Evolutionary conservation across 2,888 invertebrate genomes (phyloP).

Genomic region (Monopis laevigella): DNA sequence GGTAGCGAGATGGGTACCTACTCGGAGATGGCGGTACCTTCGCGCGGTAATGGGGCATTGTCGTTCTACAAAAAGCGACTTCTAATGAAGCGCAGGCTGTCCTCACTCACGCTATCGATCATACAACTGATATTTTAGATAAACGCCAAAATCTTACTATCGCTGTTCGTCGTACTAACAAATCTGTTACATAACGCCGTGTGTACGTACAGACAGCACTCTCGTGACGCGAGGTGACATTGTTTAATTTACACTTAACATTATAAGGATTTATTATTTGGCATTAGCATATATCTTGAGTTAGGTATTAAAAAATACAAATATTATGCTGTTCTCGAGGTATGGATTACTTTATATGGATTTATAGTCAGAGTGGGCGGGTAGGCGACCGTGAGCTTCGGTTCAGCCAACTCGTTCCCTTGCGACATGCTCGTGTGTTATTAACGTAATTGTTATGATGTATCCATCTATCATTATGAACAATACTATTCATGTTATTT

Average conservation of each 20-base stretch:
- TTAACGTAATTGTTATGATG: no score
- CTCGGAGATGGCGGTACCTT: slow-evolving; percentile 29
- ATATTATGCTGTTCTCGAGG: slow-evolving; percentile 26
- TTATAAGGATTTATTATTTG: not conserved
- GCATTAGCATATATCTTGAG: slow-evolving; percentile 40
- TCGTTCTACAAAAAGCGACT: slow-evolving; percentile 34
- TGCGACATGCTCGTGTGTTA: not conserved
- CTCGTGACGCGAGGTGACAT: no score
- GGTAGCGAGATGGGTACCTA: slow-evolving; percentile 28
- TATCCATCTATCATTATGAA: no score
- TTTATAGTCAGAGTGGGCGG: slow-evolving; percentile 59
- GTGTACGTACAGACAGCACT: no score
- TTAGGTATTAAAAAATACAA: slow-evolving; percentile 46
- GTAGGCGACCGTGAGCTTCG: slow-evolving; percentile 54
- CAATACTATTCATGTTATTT: no score
- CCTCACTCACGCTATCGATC: slow-evolving; percentile 12
- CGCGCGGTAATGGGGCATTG: slow-evolving; percentile 41
- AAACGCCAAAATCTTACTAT: no score
- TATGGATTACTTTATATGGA: slow-evolving; percentile 44
- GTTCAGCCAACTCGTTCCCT: not conserved
- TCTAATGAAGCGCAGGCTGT: slow-evolving; percentile 27
- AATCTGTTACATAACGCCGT: no score
- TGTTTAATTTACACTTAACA: no score
- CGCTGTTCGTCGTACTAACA: no score
- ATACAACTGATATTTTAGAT: no score